A percentile compares a stretch with the other conserved stretches of the same genome.
phyloP scores from a whole-genome alignment of 2,888 invertebrate genomes.

The Lucinisca nassula region DNA sequence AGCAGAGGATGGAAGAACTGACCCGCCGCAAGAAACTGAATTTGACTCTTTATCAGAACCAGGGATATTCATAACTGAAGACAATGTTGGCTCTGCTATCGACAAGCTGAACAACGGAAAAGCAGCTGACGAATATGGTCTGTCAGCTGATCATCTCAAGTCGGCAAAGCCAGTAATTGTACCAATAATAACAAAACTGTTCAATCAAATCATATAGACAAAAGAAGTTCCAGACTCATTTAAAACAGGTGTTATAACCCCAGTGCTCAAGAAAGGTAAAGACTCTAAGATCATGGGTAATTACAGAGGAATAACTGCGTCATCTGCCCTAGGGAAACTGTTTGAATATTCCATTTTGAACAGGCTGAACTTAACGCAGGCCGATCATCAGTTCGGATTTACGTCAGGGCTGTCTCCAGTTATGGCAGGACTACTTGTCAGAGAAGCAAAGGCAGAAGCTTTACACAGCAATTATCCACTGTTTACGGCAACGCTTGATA shows the following conservation, averaged over 20 bases:
- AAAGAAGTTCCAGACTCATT: not conserved
- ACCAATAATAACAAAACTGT: not conserved
- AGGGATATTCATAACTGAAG: not conserved
- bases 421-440: not conserved
- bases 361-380: not conserved
- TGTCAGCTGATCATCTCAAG: not conserved
- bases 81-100: not conserved
- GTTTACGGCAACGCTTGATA: not conserved
- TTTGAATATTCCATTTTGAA: not conserved
- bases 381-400: not conserved
- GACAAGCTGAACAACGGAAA: constrained; percentile 4
- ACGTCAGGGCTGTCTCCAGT: not conserved
- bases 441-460: not conserved
- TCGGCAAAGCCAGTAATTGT: not conserved
- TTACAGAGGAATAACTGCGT: constrained; percentile 2
- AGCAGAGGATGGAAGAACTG: not conserved
- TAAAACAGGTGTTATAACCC: not conserved
- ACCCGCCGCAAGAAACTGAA: not conserved
- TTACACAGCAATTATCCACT: not conserved
- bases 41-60: not conserved
- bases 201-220: not conserved
- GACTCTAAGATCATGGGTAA: not conserved
- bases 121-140: not conserved
- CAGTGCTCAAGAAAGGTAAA: constrained; percentile 10
- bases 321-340: not conserved